These are phyloP conservation scores for Antedon mediterranea DNA, from an alignment of 53 echinoderm and acorn worm genomes.

Conservation along the genomic window DNA sequence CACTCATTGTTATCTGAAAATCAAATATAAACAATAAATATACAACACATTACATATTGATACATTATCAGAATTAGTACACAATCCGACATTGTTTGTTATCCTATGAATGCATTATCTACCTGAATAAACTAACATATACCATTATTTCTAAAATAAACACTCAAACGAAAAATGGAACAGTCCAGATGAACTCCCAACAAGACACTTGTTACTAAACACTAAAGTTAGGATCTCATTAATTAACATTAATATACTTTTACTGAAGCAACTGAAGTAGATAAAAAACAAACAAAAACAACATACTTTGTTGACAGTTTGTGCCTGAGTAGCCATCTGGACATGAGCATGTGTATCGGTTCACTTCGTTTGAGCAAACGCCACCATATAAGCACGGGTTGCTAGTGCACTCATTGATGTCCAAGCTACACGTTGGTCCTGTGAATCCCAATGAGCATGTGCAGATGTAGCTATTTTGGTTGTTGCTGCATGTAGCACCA, in stretches of 20 bases:
- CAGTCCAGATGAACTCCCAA: too few species aligned
- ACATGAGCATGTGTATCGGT: not conserved
- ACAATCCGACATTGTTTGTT: not conserved
- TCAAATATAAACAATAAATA: not conserved
- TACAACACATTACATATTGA: not conserved
- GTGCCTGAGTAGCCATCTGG: not conserved
- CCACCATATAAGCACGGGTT: conserved; percentile 1
- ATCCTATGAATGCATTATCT: too few species aligned
- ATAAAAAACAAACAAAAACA: not conserved
- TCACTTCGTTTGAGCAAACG: not conserved
- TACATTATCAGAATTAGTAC: not conserved
- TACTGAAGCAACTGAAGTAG: too few species aligned
- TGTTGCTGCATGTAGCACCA: not conserved
- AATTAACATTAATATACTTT: too few species aligned
- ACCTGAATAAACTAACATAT: too few species aligned
- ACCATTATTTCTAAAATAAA: too few species aligned
- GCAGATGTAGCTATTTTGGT: not conserved
- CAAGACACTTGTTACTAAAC: too few species aligned
- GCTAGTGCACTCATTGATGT: conserved; percentile 7
- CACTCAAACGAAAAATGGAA: too few species aligned
- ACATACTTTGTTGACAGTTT: not conserved
- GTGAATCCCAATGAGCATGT: not conserved
- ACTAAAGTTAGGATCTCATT: too few species aligned
- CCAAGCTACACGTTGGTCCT: not conserved
- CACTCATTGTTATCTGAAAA: not conserved